phyloP scores from a whole-genome alignment of 2,888 invertebrate species.

The Aspidapion aeneum region DNA sequence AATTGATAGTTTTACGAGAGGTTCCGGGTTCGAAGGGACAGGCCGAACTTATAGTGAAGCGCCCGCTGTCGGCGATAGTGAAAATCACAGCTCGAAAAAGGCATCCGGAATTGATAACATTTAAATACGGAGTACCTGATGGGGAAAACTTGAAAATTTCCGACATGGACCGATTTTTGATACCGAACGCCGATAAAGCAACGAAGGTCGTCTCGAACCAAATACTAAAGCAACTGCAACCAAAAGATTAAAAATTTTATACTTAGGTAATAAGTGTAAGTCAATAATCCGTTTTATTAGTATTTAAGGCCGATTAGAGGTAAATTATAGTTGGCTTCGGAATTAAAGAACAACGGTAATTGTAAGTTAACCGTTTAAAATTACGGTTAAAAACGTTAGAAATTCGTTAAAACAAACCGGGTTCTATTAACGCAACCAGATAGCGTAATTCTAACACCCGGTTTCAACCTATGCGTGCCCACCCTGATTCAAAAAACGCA shows the following conservation, averaged over 20 bases:
- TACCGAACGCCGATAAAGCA: slow-evolving; percentile 87
- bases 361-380: too few species aligned
- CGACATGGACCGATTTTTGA: slow-evolving; percentile 89
- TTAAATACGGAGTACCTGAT: slow-evolving; percentile 88
- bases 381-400: too few species aligned
- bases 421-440: too few species aligned
- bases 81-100: slow-evolving; percentile 96
- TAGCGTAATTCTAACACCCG: too few species aligned
- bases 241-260: slow-evolving; percentile 22
- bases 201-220: slow-evolving; percentile 88
- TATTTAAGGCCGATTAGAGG: too few species aligned
- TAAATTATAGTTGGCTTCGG: too few species aligned
- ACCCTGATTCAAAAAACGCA: too few species aligned
- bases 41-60: slow-evolving; percentile 81
- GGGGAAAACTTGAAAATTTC: slow-evolving; percentile 77
- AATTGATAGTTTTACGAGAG: slow-evolving; percentile 82
- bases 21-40: slow-evolving; percentile 71
- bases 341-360: too few species aligned
- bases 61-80: slow-evolving; percentile 88
- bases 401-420: too few species aligned
- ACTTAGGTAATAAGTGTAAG: not conserved
- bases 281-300: too few species aligned
- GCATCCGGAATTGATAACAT: slow-evolving; percentile 94
- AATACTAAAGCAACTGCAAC: slow-evolving; percentile 64
- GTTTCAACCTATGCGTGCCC: too few species aligned